A percentile compares a stretch with the other conserved stretches of the same genome.
Evolutionary conservation across 2,113 vertebrate genomes (phyloP).

Genomic region (Myrmophylax atrothorax): DNA sequence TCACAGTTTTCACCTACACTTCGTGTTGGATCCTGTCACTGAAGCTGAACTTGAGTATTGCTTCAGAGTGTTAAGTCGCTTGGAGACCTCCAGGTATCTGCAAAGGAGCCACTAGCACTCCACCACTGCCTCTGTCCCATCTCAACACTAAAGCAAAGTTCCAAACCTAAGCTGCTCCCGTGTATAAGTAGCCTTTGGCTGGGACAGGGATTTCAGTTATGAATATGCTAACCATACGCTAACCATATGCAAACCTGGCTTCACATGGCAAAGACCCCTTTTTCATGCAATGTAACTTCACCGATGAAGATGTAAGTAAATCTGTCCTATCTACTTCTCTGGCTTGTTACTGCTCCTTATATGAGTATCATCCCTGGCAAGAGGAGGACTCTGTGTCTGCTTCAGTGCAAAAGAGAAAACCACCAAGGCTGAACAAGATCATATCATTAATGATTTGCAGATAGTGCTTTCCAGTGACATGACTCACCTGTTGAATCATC

Average conservation of each 20-base stretch:
- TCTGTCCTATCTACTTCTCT: background rate
- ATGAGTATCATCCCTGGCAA: background rate
- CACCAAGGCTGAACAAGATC: background rate
- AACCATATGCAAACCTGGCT: background rate
- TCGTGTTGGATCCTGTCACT: background rate
- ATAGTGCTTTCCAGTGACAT: background rate
- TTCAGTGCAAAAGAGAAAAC: background rate
- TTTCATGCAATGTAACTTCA: background rate
- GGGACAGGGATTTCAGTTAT: fast-evolving
- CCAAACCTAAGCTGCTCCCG: background rate
- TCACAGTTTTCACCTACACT: background rate
- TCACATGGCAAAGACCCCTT: background rate
- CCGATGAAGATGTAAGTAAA: background rate
- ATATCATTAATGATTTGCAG: background rate
- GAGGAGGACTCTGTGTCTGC: background rate
- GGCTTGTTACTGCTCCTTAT: background rate
- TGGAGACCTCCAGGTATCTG: background rate
- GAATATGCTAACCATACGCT: background rate
- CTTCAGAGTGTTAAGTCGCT: background rate
- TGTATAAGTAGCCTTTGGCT: background rate
- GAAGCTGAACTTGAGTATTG: background rate
- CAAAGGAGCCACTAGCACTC: background rate
- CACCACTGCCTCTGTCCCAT: background rate
- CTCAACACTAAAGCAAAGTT: background rate
- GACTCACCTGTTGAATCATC: background rate